A percentile compares a stretch with the other conserved stretches of the same genome.
phyloP scores from a whole-genome alignment of 2,797 vertebrate genomes.

The Darevskia nairensis region DNA sequence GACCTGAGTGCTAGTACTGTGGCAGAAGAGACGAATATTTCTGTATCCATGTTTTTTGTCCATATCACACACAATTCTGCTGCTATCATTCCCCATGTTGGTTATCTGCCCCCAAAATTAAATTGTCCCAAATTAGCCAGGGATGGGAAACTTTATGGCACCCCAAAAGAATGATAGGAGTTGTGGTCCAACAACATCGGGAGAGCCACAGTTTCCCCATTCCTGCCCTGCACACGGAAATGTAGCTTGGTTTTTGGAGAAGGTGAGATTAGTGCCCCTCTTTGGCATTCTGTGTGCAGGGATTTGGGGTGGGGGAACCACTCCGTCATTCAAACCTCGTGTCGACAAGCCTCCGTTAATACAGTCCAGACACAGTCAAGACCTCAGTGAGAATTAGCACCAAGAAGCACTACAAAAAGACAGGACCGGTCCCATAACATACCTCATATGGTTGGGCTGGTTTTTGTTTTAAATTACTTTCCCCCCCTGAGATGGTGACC shows the following conservation, averaged over 20 bases:
- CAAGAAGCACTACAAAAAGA: not conserved
- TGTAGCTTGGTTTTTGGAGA: no score
- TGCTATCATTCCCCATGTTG: not conserved
- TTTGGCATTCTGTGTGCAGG: not conserved
- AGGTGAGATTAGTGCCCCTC: not conserved
- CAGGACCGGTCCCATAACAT: not conserved
- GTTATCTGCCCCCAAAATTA: not conserved
- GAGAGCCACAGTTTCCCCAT: not conserved
- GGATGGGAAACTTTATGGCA: not conserved
- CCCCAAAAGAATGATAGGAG: no score
- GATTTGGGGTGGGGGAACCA: not conserved
- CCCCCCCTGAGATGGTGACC: slow-evolving; percentile 1
- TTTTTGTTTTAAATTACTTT: not conserved
- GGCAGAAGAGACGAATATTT: not conserved
- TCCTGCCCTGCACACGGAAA: not conserved
- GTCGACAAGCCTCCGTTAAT: not conserved
- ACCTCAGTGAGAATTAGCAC: not conserved
- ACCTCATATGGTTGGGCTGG: not conserved
- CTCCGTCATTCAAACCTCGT: not conserved
- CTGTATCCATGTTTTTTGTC: not conserved
- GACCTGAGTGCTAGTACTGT: not conserved
- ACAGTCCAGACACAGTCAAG: not conserved
- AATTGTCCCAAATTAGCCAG: not conserved
- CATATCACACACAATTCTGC: not conserved
- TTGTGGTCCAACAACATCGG: not conserved